Conservation (phyloP, 2,797 vertebrate genomes). For the Myotis pilosus region DNA sequence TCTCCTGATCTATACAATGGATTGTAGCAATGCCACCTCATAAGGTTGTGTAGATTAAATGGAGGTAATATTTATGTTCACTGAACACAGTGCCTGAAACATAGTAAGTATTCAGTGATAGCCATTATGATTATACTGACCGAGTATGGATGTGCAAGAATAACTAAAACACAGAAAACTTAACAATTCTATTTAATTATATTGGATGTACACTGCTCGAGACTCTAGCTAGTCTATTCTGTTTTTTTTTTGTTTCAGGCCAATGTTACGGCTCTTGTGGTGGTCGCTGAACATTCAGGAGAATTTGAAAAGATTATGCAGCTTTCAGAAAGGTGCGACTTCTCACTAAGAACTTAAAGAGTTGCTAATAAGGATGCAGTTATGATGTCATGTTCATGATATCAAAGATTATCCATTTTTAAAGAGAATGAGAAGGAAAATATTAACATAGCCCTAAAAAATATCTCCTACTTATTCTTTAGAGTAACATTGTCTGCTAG, state of each 20-base stretch:
- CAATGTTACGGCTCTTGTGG: conserved; percentile 89
- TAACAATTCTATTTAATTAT: neutral
- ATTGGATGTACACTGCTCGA: conserved; percentile 17
- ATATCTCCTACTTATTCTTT: neutral
- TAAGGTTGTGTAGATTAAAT: neutral
- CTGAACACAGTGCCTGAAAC: neutral
- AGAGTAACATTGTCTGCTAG: neutral
- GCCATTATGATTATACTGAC: neutral
- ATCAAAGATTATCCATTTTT: neutral
- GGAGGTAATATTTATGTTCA: neutral
- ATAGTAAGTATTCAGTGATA: neutral
- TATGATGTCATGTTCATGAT: neutral
- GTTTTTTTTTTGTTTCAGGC: conserved; percentile 82
- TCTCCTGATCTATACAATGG: neutral
- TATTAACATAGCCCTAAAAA: neutral
- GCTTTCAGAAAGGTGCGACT: conserved; percentile 89
- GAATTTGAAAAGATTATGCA: conserved; percentile 94
- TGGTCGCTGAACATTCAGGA: conserved; percentile 91
- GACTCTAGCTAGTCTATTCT: neutral
- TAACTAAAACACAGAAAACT: neutral
- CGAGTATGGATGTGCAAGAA: neutral
- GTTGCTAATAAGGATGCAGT: neutral
- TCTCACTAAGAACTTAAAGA: neutral
- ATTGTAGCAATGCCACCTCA: neutral
- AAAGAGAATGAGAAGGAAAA: neutral